Conservation (phyloP, 2,113 vertebrate genomes). For the Leucoraja erinaceus region DNA sequence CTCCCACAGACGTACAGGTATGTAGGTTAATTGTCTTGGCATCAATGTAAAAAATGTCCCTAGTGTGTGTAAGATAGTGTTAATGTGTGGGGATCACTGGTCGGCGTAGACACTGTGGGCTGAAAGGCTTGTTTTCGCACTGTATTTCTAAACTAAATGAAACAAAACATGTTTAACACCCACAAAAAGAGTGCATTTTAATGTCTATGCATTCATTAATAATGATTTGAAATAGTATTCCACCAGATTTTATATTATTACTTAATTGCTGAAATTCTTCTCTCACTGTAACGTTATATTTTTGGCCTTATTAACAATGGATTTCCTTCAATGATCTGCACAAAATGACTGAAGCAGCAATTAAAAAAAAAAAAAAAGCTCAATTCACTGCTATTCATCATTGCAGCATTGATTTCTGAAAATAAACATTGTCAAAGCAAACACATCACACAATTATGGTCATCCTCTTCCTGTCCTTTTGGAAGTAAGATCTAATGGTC, state of each 20-base stretch:
- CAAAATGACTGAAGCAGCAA: neutral
- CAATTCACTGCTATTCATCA: conserved; percentile 14
- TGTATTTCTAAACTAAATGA: no score
- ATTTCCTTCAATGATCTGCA: neutral
- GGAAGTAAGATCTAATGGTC: neutral
- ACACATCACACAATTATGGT: neutral
- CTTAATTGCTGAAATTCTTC: neutral
- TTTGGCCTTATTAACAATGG: neutral
- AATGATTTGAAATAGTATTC: neutral
- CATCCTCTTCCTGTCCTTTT: neutral
- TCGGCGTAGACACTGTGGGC: no score
- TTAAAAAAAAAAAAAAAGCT: neutral
- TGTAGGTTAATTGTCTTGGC: no score
- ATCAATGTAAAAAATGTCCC: no score
- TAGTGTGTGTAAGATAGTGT: no score
- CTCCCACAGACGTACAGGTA: no score
- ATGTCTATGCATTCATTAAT: no score
- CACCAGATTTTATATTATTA: neutral
- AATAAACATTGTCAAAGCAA: neutral
- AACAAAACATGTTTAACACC: no score
- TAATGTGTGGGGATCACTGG: no score
- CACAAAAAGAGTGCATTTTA: no score
- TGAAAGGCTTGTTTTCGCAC: no score
- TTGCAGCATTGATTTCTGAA: neutral
- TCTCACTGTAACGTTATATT: neutral